Evolutionary conservation across 2,888 invertebrate species (phyloP).

Genomic region (Himalopsyche tibetana): DNA sequence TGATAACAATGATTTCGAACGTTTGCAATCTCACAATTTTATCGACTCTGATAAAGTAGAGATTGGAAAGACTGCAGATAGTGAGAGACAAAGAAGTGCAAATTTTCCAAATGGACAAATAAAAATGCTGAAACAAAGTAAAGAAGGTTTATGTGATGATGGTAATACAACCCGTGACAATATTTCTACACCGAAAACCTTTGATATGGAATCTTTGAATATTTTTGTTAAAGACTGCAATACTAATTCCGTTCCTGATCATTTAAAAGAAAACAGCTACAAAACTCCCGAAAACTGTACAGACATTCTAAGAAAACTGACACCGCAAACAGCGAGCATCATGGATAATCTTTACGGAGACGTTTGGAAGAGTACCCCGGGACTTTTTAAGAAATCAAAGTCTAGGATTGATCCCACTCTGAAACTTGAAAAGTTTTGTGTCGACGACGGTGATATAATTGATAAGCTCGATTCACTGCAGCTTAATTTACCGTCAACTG

Average conservation of each 20-base stretch:
- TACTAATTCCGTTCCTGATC: not conserved
- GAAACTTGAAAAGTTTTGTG: not conserved
- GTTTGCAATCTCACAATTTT: not conserved
- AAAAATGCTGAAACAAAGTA: not conserved
- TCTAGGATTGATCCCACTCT: slow-evolving; percentile 22
- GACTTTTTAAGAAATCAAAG: slow-evolving; percentile 71
- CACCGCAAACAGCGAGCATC: slow-evolving; percentile 67
- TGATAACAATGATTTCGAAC: not conserved
- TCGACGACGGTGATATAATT: slow-evolving; percentile 41
- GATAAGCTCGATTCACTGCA: slow-evolving; percentile 48
- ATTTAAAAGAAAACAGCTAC: not conserved
- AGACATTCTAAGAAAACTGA: slow-evolving; percentile 69
- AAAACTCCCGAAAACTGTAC: slow-evolving; percentile 71
- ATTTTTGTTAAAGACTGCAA: not conserved
- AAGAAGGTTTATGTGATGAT: not conserved
- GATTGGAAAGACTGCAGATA: too few species aligned
- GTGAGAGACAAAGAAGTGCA: not conserved
- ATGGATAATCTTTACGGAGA: slow-evolving; percentile 77
- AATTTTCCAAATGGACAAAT: not conserved
- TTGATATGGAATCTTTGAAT: not conserved
- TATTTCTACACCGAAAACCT: not conserved
- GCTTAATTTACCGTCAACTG: slow-evolving; percentile 45
- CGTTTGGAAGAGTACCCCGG: slow-evolving; percentile 76
- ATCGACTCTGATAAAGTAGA: slow-evolving; percentile 1
- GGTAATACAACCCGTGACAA: not conserved